These are phyloP conservation scores for Tympanoctomys barrerae DNA, from an alignment of 2,797 vertebrate species.

Conservation along the genomic window DNA sequence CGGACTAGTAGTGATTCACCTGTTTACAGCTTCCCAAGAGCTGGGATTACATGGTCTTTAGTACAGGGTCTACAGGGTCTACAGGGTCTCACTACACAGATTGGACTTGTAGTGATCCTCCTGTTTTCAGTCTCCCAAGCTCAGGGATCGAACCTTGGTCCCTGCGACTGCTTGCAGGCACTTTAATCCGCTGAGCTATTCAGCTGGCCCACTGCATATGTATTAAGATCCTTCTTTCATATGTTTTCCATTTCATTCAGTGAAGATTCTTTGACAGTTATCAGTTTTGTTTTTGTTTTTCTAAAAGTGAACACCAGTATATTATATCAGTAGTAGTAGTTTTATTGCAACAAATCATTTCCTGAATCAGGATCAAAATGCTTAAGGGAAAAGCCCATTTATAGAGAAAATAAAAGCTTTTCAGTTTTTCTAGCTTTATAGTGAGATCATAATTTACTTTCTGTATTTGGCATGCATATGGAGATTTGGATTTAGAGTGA, in stretches of 20 bases:
- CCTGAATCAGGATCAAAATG: constrained; percentile 48
- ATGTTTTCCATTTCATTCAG: background rate
- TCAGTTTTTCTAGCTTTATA: constrained; percentile 59
- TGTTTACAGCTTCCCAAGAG: no score
- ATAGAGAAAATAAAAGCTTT: constrained; percentile 42
- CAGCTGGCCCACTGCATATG: background rate
- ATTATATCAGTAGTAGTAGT: constrained; percentile 15
- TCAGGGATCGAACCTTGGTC: no score
- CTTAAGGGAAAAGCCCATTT: constrained; percentile 30
- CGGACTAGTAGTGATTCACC: no score
- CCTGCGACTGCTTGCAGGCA: no score
- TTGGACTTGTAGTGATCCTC: no score
- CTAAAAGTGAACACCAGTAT: background rate
- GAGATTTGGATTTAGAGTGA: constrained; percentile 49
- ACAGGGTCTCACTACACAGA: no score
- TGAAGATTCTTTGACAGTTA: constrained; percentile 45
- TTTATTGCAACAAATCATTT: constrained; percentile 44
- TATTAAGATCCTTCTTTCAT: background rate
- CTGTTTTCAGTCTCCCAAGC: no score
- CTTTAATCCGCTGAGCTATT: no score
- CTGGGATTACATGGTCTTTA: no score
- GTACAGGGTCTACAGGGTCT: no score
- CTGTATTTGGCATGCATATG: constrained; percentile 5
- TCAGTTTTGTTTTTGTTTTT: background rate
- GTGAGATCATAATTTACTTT: constrained; percentile 61